phyloP scores from a whole-genome alignment of 2,113 vertebrate genomes.

The Chaenogobius annularis region DNA sequence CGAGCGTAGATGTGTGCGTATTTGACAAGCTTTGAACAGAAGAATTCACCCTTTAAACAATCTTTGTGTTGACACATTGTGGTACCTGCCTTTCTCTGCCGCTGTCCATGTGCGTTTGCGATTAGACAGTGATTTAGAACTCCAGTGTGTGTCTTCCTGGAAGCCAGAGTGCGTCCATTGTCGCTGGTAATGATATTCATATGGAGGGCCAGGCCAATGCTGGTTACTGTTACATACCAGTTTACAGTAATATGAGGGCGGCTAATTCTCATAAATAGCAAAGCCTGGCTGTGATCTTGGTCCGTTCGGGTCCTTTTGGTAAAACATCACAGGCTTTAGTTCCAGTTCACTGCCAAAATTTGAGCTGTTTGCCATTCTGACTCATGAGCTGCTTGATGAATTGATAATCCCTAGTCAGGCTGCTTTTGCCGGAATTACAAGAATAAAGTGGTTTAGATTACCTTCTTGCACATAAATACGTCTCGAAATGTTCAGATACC shows the following conservation, averaged over 20 bases:
- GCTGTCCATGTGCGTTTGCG: conserved; percentile 18
- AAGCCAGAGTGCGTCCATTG: conserved; percentile 33
- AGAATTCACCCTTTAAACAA: background rate
- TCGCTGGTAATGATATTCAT: conserved; percentile 64
- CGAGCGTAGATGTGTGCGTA: conserved; percentile 17
- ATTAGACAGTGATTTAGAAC: conserved; percentile 44
- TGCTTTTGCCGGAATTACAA: conserved; percentile 25
- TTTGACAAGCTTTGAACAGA: conserved; percentile 10
- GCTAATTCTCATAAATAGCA: conserved; percentile 66
- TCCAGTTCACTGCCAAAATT: conserved; percentile 31
- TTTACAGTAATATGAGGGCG: conserved; percentile 67
- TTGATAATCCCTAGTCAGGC: conserved; percentile 23
- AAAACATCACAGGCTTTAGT: conserved; percentile 20
- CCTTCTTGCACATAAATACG: conserved; percentile 33
- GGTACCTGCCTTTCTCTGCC: conserved; percentile 15
- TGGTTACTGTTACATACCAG: conserved; percentile 65
- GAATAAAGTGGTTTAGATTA: conserved; percentile 38
- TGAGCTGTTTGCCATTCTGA: conserved; percentile 16
- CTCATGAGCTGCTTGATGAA: conserved; percentile 28
- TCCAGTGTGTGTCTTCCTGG: conserved; percentile 51
- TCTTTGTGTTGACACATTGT: conserved; percentile 2
- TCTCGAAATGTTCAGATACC: background rate
- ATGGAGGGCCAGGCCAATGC: conserved; percentile 41
- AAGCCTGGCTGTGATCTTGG: conserved; percentile 39
- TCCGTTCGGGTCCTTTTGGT: conserved; percentile 41